Conservation (phyloP, 1,140 invertebrate genomes). For the Bombus picipes region DNA sequence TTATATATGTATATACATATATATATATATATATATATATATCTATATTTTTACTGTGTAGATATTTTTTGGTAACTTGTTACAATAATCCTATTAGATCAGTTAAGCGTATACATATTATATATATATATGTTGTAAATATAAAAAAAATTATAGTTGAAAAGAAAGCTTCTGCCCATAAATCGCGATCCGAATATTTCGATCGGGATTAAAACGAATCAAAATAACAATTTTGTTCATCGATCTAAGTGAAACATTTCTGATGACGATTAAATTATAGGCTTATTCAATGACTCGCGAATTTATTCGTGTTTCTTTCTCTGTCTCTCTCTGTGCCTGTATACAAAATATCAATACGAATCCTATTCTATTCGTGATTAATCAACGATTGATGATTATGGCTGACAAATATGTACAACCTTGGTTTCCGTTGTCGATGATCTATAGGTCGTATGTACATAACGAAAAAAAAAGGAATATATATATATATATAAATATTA, state of each 20-base stretch:
- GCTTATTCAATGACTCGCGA: constrained; percentile 25
- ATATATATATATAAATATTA: constrained; percentile 26
- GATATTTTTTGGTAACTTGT: constrained; percentile 78
- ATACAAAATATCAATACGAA: background rate
- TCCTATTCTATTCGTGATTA: background rate
- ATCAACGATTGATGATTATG: constrained; percentile 31
- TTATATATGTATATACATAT: constrained; percentile 65
- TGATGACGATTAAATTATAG: constrained; percentile 1
- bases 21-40: constrained; percentile 34
- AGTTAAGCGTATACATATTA: constrained; percentile 57
- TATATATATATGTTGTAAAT: constrained; percentile 63
- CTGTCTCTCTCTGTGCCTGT: constrained; percentile 33
- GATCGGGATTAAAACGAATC: constrained; percentile 36
- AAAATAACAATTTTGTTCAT: constrained; percentile 54
- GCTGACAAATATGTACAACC: background rate
- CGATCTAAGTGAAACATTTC: constrained; percentile 19
- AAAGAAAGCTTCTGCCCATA: constrained; percentile 40
- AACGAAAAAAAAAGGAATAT: background rate
- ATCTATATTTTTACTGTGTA: constrained; percentile 73
- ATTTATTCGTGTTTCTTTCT: constrained; percentile 14
- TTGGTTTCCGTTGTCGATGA: constrained; percentile 55
- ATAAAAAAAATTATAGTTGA: constrained; percentile 39
- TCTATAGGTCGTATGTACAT: constrained; percentile 48
- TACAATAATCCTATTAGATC: constrained; percentile 64
- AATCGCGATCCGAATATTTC: constrained; percentile 9